These are phyloP conservation scores for Ditula angustiorana DNA, from an alignment of 2,888 invertebrate genomes.

Conservation along the genomic window DNA sequence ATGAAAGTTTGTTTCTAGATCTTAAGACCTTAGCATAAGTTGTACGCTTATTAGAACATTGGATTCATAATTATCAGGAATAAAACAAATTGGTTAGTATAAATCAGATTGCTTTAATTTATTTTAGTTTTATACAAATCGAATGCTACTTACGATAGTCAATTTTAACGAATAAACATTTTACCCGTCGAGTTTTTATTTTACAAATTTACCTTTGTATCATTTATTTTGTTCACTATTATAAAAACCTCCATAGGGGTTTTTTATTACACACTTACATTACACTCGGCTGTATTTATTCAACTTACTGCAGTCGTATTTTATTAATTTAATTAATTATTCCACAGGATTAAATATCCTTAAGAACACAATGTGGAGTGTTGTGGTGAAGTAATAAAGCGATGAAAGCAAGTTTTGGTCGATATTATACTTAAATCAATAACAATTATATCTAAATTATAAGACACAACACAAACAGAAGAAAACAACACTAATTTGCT, in stretches of 20 bases:
- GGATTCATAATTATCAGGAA: slow-evolving; percentile 46
- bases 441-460: too few species aligned
- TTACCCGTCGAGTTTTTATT: slow-evolving; percentile 79
- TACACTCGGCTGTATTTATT: slow-evolving; percentile 73
- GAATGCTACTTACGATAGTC: slow-evolving; percentile 85
- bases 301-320: slow-evolving; percentile 78
- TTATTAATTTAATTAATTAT: slow-evolving; percentile 69
- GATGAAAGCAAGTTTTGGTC: slow-evolving; percentile 38
- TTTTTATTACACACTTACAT: slow-evolving; percentile 82
- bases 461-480: neutral
- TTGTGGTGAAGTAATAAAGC: slow-evolving; percentile 54
- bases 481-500: neutral
- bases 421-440: neutral
- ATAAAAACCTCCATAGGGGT: slow-evolving; percentile 85
- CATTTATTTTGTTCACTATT: slow-evolving; percentile 75
- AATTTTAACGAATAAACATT: slow-evolving; percentile 84
- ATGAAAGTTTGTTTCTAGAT: too few species aligned
- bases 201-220: slow-evolving; percentile 85
- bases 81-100: slow-evolving; percentile 75
- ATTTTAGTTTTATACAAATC: slow-evolving; percentile 85
- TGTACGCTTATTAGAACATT: too few species aligned
- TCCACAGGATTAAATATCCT: slow-evolving; percentile 70
- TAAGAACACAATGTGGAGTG: slow-evolving; percentile 75
- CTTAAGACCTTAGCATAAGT: too few species aligned
- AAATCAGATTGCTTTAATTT: slow-evolving; percentile 86